These are phyloP conservation scores for Lipophrys pholis DNA, from an alignment of 2,113 vertebrate genomes.

Conservation along the genomic window DNA sequence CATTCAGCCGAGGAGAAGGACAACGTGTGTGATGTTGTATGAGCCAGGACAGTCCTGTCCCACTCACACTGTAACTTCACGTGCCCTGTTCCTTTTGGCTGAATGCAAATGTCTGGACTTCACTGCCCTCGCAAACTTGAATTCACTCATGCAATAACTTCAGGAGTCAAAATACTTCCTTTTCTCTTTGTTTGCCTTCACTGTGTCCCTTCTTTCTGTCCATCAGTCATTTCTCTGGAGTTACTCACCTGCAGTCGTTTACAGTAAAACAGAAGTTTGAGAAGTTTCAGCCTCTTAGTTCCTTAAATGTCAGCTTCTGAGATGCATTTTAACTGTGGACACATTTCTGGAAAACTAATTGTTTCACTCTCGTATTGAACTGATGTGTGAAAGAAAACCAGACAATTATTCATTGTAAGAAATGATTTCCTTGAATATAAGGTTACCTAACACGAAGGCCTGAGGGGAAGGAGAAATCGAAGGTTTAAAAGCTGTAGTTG, in stretches of 20 bases:
- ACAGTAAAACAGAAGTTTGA: conserved; percentile 51
- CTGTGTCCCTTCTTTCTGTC: too few species aligned
- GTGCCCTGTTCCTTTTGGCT: conserved; percentile 62
- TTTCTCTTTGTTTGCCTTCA: too few species aligned
- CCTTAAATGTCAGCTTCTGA: conserved; percentile 26
- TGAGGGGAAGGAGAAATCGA: background rate
- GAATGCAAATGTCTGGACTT: conserved; percentile 20
- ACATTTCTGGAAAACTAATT: background rate
- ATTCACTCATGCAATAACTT: too few species aligned
- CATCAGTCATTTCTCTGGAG: too few species aligned
- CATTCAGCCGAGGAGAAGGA: conserved; percentile 25
- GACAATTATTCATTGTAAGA: background rate
- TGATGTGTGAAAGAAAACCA: background rate
- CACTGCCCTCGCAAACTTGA: background rate
- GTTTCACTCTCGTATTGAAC: background rate
- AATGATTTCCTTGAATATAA: background rate
- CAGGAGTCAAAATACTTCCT: too few species aligned
- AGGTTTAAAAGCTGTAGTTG: too few species aligned
- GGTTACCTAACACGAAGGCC: background rate
- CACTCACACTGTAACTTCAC: conserved; percentile 48
- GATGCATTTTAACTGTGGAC: conserved; percentile 2
- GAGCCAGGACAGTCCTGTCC: conserved; percentile 58
- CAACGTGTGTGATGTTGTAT: conserved; percentile 38
- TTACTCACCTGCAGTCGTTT: background rate
- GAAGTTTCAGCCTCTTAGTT: conserved; percentile 27